Evolutionary conservation across 2,113 vertebrate species (phyloP).

Genomic region (Globicephala melas): DNA sequence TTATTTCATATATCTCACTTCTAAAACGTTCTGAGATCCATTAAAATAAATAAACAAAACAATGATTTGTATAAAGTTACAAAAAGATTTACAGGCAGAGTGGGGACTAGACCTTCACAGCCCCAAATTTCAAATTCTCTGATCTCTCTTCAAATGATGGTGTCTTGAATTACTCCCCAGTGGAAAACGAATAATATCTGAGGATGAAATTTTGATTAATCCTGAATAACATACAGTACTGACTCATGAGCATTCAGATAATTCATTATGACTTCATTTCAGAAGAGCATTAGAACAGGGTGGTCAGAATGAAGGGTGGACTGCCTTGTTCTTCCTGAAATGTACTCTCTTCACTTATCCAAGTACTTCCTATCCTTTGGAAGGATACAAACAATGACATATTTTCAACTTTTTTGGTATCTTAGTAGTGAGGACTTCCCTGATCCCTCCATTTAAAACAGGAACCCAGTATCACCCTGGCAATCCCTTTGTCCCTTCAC

Average conservation of each 20-base stretch:
- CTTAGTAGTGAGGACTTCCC: background rate
- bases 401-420: background rate
- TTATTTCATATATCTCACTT: background rate
- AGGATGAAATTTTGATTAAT: background rate
- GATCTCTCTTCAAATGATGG: background rate
- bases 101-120: background rate
- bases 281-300: background rate
- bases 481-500: background rate
- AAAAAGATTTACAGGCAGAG: background rate
- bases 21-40: background rate
- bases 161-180: background rate
- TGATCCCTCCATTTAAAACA: background rate
- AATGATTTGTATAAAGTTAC: background rate
- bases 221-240: background rate
- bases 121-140: background rate
- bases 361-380: background rate
- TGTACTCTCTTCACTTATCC: background rate
- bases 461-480: background rate
- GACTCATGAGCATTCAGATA: background rate
- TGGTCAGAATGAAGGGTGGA: background rate
- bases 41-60: background rate
- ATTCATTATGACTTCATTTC: background rate
- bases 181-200: background rate
- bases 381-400: background rate
- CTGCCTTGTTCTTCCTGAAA: background rate